These are phyloP conservation scores for Scytalopus superciliaris DNA, from an alignment of 2,113 vertebrate genomes.

Conservation along the genomic window DNA sequence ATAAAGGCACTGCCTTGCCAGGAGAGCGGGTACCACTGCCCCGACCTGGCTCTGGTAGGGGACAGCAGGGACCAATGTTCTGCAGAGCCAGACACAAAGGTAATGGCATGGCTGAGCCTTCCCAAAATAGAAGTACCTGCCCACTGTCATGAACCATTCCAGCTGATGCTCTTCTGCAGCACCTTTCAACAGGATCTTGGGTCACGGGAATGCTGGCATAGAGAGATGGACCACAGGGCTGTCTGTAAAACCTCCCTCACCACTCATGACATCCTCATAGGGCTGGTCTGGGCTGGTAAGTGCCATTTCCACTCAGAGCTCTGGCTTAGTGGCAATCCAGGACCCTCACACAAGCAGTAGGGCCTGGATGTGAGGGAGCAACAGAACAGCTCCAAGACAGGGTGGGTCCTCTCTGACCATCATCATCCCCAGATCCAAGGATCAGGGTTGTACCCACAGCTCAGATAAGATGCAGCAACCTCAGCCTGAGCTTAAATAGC, in stretches of 20 bases:
- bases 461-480: background rate
- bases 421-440: too few species aligned
- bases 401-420: background rate
- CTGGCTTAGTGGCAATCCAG: background rate
- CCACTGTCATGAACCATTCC: fast-evolving
- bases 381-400: background rate
- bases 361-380: background rate
- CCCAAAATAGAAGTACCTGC: background rate
- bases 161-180: background rate
- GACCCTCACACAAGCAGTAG: fast-evolving
- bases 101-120: background rate
- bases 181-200: background rate
- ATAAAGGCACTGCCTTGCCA: background rate
- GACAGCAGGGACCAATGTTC: background rate
- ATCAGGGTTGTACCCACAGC: fast-evolving
- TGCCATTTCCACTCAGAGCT: background rate
- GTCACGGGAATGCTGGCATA: too few species aligned
- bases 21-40: background rate
- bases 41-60: background rate
- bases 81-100: background rate
- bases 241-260: background rate
- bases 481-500: background rate
- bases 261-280: fast-evolving
- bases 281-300: background rate
- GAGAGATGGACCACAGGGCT: background rate